Evolutionary conservation across 2,797 vertebrate genomes (phyloP).

Genomic region (Heliangelus exortis): DNA sequence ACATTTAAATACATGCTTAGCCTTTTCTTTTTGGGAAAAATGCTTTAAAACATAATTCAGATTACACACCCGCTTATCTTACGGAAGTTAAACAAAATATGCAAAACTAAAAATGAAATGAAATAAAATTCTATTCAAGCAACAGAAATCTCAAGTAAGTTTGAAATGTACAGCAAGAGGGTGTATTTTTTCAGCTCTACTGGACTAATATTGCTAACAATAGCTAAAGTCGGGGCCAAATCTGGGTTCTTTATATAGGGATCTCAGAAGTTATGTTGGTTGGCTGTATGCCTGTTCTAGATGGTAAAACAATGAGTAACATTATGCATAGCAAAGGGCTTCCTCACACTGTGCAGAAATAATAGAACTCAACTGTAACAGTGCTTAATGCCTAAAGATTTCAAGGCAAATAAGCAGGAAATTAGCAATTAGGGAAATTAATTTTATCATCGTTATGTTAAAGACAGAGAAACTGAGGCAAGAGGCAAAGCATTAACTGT

Average conservation of each 20-base stretch:
- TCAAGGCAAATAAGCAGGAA: neutral
- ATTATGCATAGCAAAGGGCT: neutral
- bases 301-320: neutral
- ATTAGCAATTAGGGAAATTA: neutral
- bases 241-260: neutral
- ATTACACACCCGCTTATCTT: neutral
- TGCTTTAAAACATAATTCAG: neutral
- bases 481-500: neutral
- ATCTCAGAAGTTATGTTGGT: neutral
- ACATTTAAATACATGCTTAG: neutral
- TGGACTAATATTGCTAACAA: neutral
- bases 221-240: neutral
- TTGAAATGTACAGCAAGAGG: neutral
- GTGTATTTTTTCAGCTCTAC: neutral
- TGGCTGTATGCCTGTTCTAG: neutral
- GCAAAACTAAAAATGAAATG: neutral
- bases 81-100: neutral
- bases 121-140: neutral
- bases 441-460: neutral
- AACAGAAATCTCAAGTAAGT: neutral
- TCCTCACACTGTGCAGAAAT: neutral
- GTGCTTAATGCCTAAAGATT: neutral
- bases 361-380: neutral
- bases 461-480: slow-evolving; percentile 37
- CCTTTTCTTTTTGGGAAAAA: neutral